phyloP scores from a whole-genome alignment of 2,888 invertebrate species.

The Catocala nupta region DNA sequence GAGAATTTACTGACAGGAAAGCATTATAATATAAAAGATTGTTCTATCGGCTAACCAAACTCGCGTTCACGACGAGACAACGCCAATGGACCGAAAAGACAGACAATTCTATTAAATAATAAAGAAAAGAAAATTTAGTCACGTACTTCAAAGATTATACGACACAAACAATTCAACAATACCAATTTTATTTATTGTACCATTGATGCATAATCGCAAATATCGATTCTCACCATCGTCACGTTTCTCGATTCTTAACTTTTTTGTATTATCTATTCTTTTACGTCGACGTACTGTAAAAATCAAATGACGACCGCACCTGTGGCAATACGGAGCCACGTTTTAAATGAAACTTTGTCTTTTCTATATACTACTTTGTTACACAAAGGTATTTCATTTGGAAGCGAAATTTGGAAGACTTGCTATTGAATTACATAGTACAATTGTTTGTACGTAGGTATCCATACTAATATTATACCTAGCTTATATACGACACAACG shows the following conservation, averaged over 20 bases:
- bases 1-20: too few species aligned
- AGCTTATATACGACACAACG: too few species aligned
- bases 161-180: conserved; percentile 18
- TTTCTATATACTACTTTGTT: too few species aligned
- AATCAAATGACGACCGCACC: conserved; percentile 31
- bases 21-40: too few species aligned
- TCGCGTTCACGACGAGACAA: too few species aligned
- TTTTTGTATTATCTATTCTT: conserved; percentile 9
- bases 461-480: too few species aligned
- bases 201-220: conserved; percentile 33
- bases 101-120: neutral
- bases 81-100: too few species aligned
- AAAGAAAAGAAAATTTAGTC: conserved; percentile 14
- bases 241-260: conserved; percentile 18
- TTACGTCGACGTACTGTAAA: conserved; percentile 10
- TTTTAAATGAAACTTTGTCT: conserved; percentile 25
- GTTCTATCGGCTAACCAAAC: too few species aligned
- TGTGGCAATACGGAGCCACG: conserved; percentile 28
- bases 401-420: too few species aligned
- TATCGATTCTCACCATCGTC: conserved; percentile 32
- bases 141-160: conserved; percentile 22
- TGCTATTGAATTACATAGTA: too few species aligned
- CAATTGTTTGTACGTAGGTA: too few species aligned
- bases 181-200: conserved; percentile 28
- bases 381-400: too few species aligned